Evolutionary conservation across 2,888 invertebrate genomes (phyloP), one percentile per base, ranked within the genome.

Genomic region (Nesidiocoris tenuis): DNA sequence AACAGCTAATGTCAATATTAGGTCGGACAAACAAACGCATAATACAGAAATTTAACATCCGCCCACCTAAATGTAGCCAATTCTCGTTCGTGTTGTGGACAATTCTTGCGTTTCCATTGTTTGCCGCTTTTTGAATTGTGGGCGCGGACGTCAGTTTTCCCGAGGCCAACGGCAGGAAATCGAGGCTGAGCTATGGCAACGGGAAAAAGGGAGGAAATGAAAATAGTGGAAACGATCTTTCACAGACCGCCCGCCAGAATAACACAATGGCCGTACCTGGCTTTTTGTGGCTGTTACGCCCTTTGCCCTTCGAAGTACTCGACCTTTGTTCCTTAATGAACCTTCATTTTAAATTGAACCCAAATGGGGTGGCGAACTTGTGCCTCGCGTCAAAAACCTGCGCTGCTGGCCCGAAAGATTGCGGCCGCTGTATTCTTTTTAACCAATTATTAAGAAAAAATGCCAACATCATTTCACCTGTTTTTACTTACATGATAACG

Each of bases 151-250:
- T 39, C 39, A 39, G 39, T 39, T 39, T 39, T 39, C 39, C n/a
- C 39, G 39, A 39, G 39, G 3, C 39, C 39, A 12, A 3, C 39
- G 39, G 39, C 5, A 39, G 39, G 39, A 39, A 39, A 39, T 39
- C 39, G 39, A 39, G 39, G 39, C 12, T 39, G 39, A 39, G 39
- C 39, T 39, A 39, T 39, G 39, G 39, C 39, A 39, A 39, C 39
- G 18, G 25, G 39, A 9, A 24, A 61, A 17, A 12, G 39, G 39
- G 39, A 39, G 21, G 65, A 39, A 39, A 39, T 65, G 65, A 39
- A 65, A 65, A 65, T 65, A 65, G 65, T 65, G 65, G 65, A 65
- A 65, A 65, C 65, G 39, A 65, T 65, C 39, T 24, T 65, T 65
- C 65, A 65, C 39, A 24, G 17, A 39, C 19, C 18, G 39, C 39